A percentile compares a stretch with the other conserved stretches of the same genome.
These are phyloP conservation scores for Trinectes maculatus DNA, from an alignment of 2,113 vertebrate species.

Conservation along the genomic window DNA sequence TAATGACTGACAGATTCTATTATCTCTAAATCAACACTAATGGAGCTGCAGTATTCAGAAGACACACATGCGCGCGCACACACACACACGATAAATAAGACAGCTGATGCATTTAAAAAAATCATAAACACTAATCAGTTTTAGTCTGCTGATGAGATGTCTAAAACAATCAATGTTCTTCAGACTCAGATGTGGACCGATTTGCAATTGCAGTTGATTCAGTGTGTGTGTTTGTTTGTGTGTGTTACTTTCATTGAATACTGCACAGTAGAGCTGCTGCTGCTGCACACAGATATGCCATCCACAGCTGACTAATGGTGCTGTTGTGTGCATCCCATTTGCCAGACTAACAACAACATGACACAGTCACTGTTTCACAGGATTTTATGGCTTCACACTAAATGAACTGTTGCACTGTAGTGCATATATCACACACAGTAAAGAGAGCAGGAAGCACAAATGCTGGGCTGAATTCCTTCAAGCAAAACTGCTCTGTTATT, in stretches of 20 bases:
- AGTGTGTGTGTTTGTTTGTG: background rate
- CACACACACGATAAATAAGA: conserved; percentile 15
- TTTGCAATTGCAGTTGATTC: conserved; percentile 6
- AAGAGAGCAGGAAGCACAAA: background rate
- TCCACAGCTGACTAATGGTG: conserved; percentile 58
- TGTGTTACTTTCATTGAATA: conserved; percentile 31
- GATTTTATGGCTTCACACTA: conserved; percentile 23
- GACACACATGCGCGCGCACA: conserved; percentile 22
- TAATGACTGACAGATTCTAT: conserved; percentile 67
- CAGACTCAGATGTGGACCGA: background rate
- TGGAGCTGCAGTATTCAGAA: conserved; percentile 30
- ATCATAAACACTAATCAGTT: background rate
- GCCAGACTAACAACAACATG: conserved; percentile 25
- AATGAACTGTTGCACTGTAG: background rate
- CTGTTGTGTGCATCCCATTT: conserved; percentile 31
- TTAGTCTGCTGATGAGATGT: conserved; percentile 5
- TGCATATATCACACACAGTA: background rate
- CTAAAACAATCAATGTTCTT: conserved; percentile 15
- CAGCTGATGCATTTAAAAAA: conserved; percentile 2
- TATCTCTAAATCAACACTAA: conserved; percentile 55
- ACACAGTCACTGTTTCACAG: conserved; percentile 27
- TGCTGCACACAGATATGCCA: conserved; percentile 61
- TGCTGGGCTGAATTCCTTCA: background rate
- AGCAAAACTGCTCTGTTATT: background rate
- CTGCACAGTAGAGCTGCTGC: conserved; percentile 26